These are phyloP conservation scores for Rhinogobio ventralis DNA, from an alignment of 2,797 vertebrate genomes.

Conservation along the genomic window DNA sequence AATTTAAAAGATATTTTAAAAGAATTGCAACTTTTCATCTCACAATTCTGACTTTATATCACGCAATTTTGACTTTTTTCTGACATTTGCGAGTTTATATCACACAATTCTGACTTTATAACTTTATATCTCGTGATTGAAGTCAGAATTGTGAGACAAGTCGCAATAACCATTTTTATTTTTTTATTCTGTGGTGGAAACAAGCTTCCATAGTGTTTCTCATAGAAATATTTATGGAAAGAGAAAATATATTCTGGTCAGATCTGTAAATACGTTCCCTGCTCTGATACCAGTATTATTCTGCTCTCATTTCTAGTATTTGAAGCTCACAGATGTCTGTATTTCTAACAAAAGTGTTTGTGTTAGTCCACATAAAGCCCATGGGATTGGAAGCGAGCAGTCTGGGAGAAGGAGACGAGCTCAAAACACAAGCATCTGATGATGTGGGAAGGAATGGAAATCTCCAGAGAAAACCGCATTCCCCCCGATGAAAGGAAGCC, in stretches of 20 bases:
- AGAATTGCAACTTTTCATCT: no score
- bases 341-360: slow-evolving; percentile 14
- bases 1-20: no score
- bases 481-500: not conserved
- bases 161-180: no score
- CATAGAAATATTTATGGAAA: not conserved
- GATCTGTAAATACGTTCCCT: not conserved
- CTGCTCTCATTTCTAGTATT: not conserved
- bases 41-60: no score
- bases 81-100: no score
- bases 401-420: not conserved
- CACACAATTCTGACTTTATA: no score
- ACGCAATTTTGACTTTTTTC: no score
- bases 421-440: not conserved
- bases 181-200: no score
- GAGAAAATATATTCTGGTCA: not conserved
- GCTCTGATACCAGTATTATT: not conserved
- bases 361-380: slow-evolving; percentile 7
- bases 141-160: no score
- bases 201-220: not conserved
- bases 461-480: slow-evolving; percentile 28
- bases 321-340: not conserved
- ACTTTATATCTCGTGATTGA: no score
- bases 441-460: slow-evolving; percentile 7
- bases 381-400: not conserved